Base-by-base conservation (phyloP, 1,140 invertebrate species). In the Trypoxylus dichotomus region DNA sequence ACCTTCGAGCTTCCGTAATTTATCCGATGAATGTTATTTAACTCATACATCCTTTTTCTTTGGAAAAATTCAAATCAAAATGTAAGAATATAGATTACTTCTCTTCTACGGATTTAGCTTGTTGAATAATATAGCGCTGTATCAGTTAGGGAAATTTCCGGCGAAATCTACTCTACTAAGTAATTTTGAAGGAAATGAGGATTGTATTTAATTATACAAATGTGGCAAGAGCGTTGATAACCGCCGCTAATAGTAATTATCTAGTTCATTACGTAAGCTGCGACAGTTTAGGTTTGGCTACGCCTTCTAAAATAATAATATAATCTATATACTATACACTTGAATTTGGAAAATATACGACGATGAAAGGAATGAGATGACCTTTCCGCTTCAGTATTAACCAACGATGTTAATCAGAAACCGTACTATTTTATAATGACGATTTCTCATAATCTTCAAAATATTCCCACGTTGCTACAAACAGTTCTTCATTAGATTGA, bases 201-300 rank as follows among this genome's bases (percentile, higher is more conserved):
- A 68, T 68, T 68, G 60, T 68, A 68, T 68, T 68, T 68, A 68
- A 68, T 68, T 68, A 68, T 68, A 68, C 60, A 68, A 68, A 19
- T 68, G 60, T 68, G 60, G 60, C 60, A 2, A 68, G 24, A 11
- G 11, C 24, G 60, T 29, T 29, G 60, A 27, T 68, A 68, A 25
- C 27, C 60, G 60, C 11, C 27, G 60, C 60, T 68, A 68, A 68
- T 68, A 27, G 60, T 68, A 68, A 68, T 68, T 29, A 68, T 68
- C 60, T 24, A 24, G 60, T 68, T 68, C 60, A 68, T 68, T 68
- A 68, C 60, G 24, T 29, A 2, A 15, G 8, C 60, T 68, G 24
- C 11, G 8, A 24, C 7, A 68, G 11, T 11, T 27, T 68, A 15
- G n/a, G n/a, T n/a, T n/a, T n/a, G n/a, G n/a, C n/a, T n/a, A n/a